phyloP scores from a whole-genome alignment of 2,797 vertebrate species.

The Monodelphis domestica region DNA sequence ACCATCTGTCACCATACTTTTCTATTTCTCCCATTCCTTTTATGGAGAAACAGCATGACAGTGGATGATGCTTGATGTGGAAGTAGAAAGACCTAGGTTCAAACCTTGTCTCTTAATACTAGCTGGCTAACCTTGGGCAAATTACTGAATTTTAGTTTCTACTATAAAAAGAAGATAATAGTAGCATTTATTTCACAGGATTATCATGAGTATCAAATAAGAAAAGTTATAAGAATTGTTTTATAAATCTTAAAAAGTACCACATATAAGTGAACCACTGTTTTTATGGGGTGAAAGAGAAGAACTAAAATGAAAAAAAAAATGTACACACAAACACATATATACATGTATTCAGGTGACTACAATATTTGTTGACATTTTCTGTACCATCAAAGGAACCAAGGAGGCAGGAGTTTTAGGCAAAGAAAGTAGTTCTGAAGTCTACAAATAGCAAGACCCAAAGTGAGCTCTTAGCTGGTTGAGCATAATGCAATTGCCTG shows the following conservation, averaged over 20 bases:
- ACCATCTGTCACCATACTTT: background rate
- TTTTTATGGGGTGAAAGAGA: slow-evolving; percentile 8
- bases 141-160: background rate
- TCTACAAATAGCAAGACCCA: background rate
- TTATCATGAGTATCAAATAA: background rate
- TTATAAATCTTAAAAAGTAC: background rate
- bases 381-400: background rate
- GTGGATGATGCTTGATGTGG: background rate
- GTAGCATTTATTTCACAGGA: background rate
- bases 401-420: background rate
- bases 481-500: background rate
- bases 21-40: background rate
- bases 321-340: background rate
- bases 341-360: slow-evolving; percentile 36
- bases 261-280: background rate
- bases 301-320: slow-evolving; percentile 12
- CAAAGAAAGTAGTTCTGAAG: background rate
- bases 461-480: background rate
- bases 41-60: background rate
- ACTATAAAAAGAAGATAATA: background rate
- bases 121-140: background rate
- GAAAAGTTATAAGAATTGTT: background rate
- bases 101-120: background rate
- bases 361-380: slow-evolving; percentile 25
- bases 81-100: background rate